Percentiles rank a stretch among this genome's conserved stretches.
phyloP scores from a whole-genome alignment of 1,140 invertebrate species.

The Eueides isabella region DNA sequence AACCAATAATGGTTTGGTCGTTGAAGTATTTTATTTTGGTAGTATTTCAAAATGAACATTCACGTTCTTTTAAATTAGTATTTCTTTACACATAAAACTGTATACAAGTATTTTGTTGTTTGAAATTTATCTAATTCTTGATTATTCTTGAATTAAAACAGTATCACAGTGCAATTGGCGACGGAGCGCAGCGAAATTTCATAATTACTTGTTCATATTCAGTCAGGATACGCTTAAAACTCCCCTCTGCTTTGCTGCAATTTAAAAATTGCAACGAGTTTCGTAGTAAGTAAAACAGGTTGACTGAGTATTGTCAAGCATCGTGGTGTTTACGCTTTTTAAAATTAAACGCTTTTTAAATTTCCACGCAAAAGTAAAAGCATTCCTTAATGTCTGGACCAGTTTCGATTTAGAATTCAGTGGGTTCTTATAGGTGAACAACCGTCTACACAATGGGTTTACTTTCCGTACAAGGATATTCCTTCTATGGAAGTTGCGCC shows the following conservation, averaged over 20 bases:
- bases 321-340: background rate
- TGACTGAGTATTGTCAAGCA: background rate
- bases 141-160: background rate
- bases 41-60: background rate
- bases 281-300: conserved; percentile 2
- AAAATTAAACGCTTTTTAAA: too few species aligned
- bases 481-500: conserved; percentile 52
- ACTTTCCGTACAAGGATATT: conserved; percentile 64
- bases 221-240: background rate
- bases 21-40: background rate
- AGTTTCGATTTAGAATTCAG: conserved; percentile 56
- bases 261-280: conserved; percentile 7
- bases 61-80: background rate
- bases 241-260: background rate
- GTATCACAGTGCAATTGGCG: background rate
- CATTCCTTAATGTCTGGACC: conserved; percentile 36
- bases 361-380: conserved; percentile 44
- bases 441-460: conserved; percentile 66
- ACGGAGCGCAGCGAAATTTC: background rate
- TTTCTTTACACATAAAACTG: background rate
- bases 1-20: background rate
- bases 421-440: conserved; percentile 66
- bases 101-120: background rate
- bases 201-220: background rate
- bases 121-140: background rate